phyloP scores from a whole-genome alignment of 2,113 vertebrate genomes.

The Caranx melampygus region DNA sequence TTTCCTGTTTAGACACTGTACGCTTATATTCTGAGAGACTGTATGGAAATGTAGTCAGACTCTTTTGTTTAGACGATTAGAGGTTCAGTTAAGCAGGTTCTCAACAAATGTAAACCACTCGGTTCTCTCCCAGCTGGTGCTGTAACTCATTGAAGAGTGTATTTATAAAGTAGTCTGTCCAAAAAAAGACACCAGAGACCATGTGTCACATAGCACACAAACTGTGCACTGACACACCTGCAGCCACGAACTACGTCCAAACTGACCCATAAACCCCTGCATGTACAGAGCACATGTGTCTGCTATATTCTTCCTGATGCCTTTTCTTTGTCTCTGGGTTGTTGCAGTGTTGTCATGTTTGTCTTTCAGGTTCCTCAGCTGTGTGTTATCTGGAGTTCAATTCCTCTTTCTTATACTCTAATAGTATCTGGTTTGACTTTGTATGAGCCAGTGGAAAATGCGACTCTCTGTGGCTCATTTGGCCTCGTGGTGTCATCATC shows the following conservation, averaged over 20 bases:
- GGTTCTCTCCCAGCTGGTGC: constrained; percentile 76
- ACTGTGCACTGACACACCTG: constrained; percentile 26
- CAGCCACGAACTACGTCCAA: not conserved
- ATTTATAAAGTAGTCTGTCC: constrained; percentile 80
- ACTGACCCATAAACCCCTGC: not conserved
- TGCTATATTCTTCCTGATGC: not conserved
- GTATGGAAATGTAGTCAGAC: no score
- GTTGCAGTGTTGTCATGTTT: constrained; percentile 1
- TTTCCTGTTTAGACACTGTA: not conserved
- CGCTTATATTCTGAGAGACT: not conserved
- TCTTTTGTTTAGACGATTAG: constrained; percentile 8
- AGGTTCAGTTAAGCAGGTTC: constrained; percentile 25
- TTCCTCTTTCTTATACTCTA: not conserved
- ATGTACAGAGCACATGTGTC: not conserved
- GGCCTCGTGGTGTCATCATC: constrained; percentile 14
- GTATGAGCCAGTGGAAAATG: not conserved
- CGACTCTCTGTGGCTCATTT: not conserved
- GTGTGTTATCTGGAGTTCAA: not conserved
- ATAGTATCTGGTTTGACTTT: not conserved
- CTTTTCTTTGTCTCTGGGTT: not conserved
- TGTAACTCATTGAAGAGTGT: constrained; percentile 78
- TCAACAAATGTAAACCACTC: constrained; percentile 23
- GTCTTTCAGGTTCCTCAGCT: not conserved
- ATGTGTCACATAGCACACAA: constrained; percentile 48
- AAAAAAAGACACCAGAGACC: constrained; percentile 68